Conservation (phyloP, 1,140 invertebrate species). For the Heterodera schachtii region DNA sequence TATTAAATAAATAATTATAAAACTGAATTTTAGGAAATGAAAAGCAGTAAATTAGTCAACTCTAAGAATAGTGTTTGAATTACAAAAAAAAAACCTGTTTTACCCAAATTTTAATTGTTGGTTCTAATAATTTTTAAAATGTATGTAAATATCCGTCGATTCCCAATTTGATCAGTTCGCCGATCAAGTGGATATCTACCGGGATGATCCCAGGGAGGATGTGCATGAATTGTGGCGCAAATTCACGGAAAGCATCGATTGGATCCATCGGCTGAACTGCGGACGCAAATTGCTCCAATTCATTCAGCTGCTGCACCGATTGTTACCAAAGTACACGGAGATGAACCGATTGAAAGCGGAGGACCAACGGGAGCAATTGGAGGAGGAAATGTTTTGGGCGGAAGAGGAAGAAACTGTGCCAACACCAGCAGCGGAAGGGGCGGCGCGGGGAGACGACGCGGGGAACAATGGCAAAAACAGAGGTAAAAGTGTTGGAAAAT, state of each 20-base stretch:
- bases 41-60: too few relatives aligned
- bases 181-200: not conserved
- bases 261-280: not conserved
- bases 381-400: not conserved
- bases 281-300: not conserved
- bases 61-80: too few relatives aligned
- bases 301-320: not conserved
- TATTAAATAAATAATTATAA: too few relatives aligned
- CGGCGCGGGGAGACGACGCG: not conserved
- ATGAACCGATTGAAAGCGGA: not conserved
- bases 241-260: not conserved
- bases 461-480: not conserved
- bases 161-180: not conserved
- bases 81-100: too few relatives aligned
- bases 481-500: too few relatives aligned
- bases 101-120: too few relatives aligned
- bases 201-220: not conserved
- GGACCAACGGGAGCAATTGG: not conserved
- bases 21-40: too few relatives aligned
- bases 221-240: constrained; percentile 1
- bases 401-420: not conserved
- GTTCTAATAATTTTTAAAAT: too few relatives aligned
- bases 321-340: not conserved
- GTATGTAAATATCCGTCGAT: too few relatives aligned
- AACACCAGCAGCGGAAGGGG: too few relatives aligned